Conservation (phyloP, 1,140 invertebrate species). For the Brachionus angularis region DNA sequence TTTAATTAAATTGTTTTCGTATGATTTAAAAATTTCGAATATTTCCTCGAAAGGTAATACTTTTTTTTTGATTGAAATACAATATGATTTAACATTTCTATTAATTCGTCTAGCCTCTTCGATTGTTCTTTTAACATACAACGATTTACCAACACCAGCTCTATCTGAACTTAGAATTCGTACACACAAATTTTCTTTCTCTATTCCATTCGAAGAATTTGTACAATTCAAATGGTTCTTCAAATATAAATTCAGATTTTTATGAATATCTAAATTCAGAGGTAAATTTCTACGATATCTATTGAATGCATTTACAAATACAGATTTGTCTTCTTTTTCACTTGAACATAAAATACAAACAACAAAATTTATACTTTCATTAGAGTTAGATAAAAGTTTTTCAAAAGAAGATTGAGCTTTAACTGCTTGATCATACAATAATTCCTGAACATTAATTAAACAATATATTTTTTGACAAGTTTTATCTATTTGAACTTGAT, state of each 20-base stretch:
- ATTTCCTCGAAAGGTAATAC: slow-evolving; percentile 1
- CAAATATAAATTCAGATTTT: slow-evolving; percentile 45
- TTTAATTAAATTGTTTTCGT: slow-evolving; percentile 45
- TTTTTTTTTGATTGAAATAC: slow-evolving; percentile 24
- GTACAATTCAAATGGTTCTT: slow-evolving; percentile 15
- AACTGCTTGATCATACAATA: slow-evolving; percentile 15
- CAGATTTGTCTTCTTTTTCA: slow-evolving; percentile 48
- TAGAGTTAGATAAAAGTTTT: neutral
- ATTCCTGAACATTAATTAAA: slow-evolving; percentile 16
- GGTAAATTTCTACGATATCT: slow-evolving; percentile 46
- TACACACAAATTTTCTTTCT: slow-evolving; percentile 47
- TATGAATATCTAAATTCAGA: slow-evolving; percentile 1
- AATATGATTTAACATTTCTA: neutral
- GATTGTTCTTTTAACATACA: slow-evolving; percentile 48
- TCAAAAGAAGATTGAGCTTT: slow-evolving; percentile 14
- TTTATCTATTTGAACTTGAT: neutral
- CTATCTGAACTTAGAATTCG: slow-evolving; percentile 15
- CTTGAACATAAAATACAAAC: slow-evolving; percentile 46
- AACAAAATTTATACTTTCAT: neutral
- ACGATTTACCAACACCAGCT: slow-evolving; percentile 28
- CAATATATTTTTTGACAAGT: slow-evolving; percentile 19
- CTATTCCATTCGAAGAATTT: slow-evolving; percentile 43
- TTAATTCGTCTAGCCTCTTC: slow-evolving; percentile 24
- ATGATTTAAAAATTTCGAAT: slow-evolving; percentile 4
- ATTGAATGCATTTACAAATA: slow-evolving; percentile 49